Percentiles rank a stretch among this genome's conserved stretches.
Evolutionary conservation across 2,888 invertebrate genomes (phyloP).

Genomic region (Hyposoter didymator): DNA sequence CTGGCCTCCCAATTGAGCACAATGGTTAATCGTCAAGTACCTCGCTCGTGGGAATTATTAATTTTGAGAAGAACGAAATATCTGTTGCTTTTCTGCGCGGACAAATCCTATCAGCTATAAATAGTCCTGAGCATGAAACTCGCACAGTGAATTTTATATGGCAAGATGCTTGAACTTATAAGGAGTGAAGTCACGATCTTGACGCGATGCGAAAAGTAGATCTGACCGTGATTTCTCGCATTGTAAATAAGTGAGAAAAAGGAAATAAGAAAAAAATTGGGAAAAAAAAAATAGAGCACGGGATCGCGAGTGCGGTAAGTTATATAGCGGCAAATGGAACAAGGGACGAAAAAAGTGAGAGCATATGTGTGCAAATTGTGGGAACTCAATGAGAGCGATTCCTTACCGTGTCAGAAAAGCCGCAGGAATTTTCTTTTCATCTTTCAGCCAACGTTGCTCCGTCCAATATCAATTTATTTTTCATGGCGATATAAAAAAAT

Average conservation of each 20-base stretch:
- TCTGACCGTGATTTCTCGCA: constrained; percentile 67
- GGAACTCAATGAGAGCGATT: constrained; percentile 24
- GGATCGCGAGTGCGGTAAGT: constrained; percentile 46
- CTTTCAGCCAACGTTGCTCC: background rate
- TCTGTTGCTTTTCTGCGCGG: background rate
- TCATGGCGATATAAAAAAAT: background rate
- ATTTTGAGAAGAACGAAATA: constrained; percentile 34
- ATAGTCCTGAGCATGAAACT: constrained; percentile 30
- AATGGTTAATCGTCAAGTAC: constrained; percentile 29
- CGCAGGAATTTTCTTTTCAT: background rate
- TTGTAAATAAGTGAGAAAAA: constrained; percentile 50
- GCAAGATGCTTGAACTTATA: constrained; percentile 43
- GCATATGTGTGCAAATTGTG: constrained; percentile 42
- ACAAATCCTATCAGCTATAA: constrained; percentile 3
- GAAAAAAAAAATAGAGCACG: constrained; percentile 14
- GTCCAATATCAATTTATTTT: background rate
- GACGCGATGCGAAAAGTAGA: constrained; percentile 63
- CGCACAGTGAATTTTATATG: constrained; percentile 1
- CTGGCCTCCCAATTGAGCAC: constrained; percentile 20
- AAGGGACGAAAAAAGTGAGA: constrained; percentile 59
- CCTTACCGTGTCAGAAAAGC: background rate
- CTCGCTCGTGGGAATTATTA: constrained; percentile 30
- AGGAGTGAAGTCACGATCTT: constrained; percentile 64
- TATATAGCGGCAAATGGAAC: constrained; percentile 23
- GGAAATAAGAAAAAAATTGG: constrained; percentile 15